Base-by-base conservation (phyloP, 2,888 invertebrate genomes). In the Meteorus colon region DNA sequence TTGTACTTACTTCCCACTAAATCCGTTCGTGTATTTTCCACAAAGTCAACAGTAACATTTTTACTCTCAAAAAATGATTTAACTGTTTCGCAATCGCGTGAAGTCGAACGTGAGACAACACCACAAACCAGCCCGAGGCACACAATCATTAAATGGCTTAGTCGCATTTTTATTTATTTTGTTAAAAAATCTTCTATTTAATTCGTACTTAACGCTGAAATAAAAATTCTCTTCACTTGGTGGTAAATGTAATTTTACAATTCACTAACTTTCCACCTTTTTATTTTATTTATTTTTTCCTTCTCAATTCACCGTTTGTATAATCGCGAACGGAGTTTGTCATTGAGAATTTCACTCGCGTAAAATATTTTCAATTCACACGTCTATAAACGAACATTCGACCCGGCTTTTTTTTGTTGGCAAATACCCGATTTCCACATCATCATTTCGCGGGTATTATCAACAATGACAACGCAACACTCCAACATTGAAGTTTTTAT, bases 21-120 rank as follows among this genome's bases (percentile, higher is more conserved):
- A 62, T 82, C 80, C 45, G 75, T 78, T 55, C 79, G 66, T 6
- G 79, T 27, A 4, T 74, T 69, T 55, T 62, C 76, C 67, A 73
- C 76, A 77, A 73, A 79, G 73, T 73, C 80, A 24, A 83, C 75
- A 66, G 83, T 83, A 81, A 86, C 78, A 74, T 87, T 87, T 78
- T 86, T 86, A 66, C 82, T 82, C 68, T 85, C 84, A 80, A 87
- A 86, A 75, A 86, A 86, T 31, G 83, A 79, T 75, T 80, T 83
- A 41, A 87, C 85, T 27, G 79, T 81, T 19, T 85, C 81, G 74
- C 86, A 86, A 73, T 82, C 77, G 69, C 67, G 78, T 37, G 67
- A 63, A 31, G 71, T 19, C 65, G 84, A 85, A 76, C 84, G 83
- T 69, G 86, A 83, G 34, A 82, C 78, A 68, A 79, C 86, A 70